Conservation (phyloP, 2,888 invertebrate species). For the Phaedon cochleariae region DNA sequence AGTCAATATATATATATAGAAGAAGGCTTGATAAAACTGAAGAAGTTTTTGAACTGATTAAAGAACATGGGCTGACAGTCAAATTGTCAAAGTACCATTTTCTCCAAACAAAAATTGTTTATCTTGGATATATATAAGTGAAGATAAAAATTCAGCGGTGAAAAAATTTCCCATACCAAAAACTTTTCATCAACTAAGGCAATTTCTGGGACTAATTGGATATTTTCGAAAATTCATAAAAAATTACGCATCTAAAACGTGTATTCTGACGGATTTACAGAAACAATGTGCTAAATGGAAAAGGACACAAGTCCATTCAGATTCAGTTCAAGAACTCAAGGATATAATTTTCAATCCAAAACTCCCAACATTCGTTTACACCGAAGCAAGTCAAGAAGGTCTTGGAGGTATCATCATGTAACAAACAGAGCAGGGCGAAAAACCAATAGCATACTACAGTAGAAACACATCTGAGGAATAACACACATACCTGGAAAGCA, state of each 20-base stretch:
- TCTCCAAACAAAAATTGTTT: slow-evolving; percentile 8
- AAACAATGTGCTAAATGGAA: slow-evolving; percentile 18
- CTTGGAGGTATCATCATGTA: slow-evolving; percentile 33
- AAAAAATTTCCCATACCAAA: slow-evolving; percentile 17
- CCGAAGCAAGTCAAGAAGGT: slow-evolving; percentile 34
- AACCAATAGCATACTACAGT: slow-evolving; percentile 32
- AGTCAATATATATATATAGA: not conserved
- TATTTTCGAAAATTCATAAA: slow-evolving; percentile 22
- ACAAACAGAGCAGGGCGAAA: slow-evolving; percentile 19
- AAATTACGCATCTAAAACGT: slow-evolving; percentile 17
- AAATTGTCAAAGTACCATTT: slow-evolving; percentile 7
- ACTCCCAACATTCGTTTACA: slow-evolving; percentile 24
- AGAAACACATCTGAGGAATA: slow-evolving; percentile 27
- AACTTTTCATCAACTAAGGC: slow-evolving; percentile 22
- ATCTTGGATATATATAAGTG: slow-evolving; percentile 5
- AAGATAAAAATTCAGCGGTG: slow-evolving; percentile 19
- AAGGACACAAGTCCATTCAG: slow-evolving; percentile 18
- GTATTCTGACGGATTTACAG: slow-evolving; percentile 13
- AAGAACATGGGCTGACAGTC: slow-evolving; percentile 9
- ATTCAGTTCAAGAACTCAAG: slow-evolving; percentile 18
- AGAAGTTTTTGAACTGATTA: slow-evolving; percentile 4
- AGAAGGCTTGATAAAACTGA: slow-evolving; percentile 5
- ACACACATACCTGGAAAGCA: slow-evolving; percentile 2
- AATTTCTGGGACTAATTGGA: slow-evolving; percentile 22
- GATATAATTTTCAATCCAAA: slow-evolving; percentile 11